Conservation (phyloP, 2,888 invertebrate genomes). For the Ganaspis brasiliensis region DNA sequence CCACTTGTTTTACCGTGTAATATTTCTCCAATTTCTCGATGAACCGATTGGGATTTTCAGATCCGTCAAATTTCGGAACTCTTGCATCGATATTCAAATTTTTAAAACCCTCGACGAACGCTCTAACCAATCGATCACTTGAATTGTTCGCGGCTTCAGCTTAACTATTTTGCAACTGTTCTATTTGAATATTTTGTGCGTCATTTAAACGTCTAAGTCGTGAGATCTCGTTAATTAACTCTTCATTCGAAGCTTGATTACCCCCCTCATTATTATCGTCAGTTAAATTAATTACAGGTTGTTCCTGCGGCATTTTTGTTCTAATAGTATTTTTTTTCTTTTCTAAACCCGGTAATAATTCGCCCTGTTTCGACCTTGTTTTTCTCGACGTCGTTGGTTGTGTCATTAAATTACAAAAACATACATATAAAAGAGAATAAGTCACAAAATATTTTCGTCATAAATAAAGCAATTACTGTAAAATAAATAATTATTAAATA, state of each 20-base stretch:
- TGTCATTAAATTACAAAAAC: too few relatives aligned
- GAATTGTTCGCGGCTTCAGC: not conserved
- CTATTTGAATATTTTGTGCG: not conserved
- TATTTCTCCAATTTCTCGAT: slow-evolving; percentile 1
- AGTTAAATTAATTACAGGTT: too few relatives aligned
- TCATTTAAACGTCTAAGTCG: not conserved
- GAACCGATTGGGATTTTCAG: not conserved
- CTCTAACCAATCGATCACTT: not conserved
- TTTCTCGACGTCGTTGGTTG: too few relatives aligned
- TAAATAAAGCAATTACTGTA: too few relatives aligned
- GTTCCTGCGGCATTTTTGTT: too few relatives aligned
- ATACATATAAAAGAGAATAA: too few relatives aligned
- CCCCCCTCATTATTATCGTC: not conserved
- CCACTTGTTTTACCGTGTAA: not conserved
- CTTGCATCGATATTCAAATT: not conserved
- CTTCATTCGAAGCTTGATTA: not conserved
- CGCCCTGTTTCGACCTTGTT: too few relatives aligned
- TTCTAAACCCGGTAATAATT: too few relatives aligned
- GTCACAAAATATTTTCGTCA: too few relatives aligned
- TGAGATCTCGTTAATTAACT: not conserved
- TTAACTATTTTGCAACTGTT: not conserved
- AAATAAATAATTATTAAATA: too few relatives aligned
- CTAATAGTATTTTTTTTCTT: too few relatives aligned
- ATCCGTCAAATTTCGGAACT: not conserved
- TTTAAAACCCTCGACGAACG: not conserved